These are phyloP conservation scores for Danio aesculapii DNA, from an alignment of 2,797 vertebrate genomes.

Conservation along the genomic window DNA sequence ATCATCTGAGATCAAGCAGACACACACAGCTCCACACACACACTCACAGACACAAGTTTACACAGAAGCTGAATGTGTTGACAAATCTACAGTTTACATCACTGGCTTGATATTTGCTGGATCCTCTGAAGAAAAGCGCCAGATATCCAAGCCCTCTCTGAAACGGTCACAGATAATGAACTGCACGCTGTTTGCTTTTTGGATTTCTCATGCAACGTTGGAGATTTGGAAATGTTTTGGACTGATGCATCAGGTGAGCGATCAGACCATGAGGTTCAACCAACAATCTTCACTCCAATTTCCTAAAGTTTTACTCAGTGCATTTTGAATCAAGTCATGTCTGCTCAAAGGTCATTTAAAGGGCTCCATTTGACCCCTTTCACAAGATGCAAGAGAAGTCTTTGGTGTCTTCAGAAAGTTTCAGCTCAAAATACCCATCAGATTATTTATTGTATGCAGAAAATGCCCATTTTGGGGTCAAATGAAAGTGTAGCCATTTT, in stretches of 20 bases:
- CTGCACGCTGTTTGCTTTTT: not conserved
- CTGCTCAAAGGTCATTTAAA: not conserved
- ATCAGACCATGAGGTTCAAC: slow-evolving; percentile 21
- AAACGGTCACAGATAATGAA: not conserved
- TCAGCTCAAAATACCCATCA: no score
- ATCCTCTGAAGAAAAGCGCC: slow-evolving; percentile 7
- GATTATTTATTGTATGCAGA: no score
- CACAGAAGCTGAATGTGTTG: slow-evolving; percentile 25
- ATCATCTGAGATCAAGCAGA: slow-evolving; percentile 30
- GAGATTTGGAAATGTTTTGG: not conserved
- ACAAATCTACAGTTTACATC: slow-evolving; percentile 52
- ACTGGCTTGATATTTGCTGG: slow-evolving; percentile 37
- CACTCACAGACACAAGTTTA: slow-evolving; percentile 43
- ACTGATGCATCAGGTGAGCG: slow-evolving; percentile 38
- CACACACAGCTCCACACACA: not conserved
- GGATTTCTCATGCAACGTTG: not conserved
- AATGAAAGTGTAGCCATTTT: no score
- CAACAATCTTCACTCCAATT: not conserved
- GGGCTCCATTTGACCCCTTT: no score
- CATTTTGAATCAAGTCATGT: not conserved
- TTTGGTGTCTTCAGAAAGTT: no score
- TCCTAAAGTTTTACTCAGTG: not conserved
- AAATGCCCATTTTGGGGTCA: no score
- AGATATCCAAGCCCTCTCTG: slow-evolving; percentile 25
- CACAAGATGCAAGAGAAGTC: no score